A percentile compares a stretch with the other conserved stretches of the same genome.
Conservation (phyloP, 2,113 vertebrate species). For the Canis aureus region DNA sequence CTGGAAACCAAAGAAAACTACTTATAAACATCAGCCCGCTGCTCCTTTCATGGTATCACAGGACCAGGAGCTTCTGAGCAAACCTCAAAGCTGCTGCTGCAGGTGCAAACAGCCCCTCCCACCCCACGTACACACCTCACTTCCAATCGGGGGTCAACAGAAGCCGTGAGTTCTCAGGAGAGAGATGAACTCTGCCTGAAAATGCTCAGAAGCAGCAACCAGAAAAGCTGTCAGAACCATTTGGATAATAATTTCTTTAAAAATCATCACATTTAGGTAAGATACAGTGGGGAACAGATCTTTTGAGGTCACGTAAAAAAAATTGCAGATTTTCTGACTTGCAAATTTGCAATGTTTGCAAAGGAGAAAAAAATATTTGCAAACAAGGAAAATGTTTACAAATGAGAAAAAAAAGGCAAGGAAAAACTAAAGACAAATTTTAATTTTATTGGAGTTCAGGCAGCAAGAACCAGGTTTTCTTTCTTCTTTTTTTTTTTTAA, state of each 20-base stretch:
- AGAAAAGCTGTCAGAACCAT: neutral
- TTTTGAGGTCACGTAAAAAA: neutral
- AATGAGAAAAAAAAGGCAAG: neutral
- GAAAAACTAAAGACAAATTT: neutral
- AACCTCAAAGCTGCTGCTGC: neutral
- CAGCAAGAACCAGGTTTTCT: neutral
- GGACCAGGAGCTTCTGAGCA: neutral
- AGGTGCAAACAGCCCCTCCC: neutral
- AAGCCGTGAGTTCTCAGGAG: neutral
- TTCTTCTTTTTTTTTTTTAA: no score
- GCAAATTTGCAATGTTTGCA: neutral
- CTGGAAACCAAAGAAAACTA: neutral
- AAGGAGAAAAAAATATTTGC: neutral
- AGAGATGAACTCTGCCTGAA: neutral
- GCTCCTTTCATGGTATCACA: neutral
- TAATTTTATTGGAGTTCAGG: neutral
- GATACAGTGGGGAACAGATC: neutral
- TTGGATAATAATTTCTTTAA: neutral
- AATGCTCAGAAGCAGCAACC: neutral
- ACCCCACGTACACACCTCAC: neutral
- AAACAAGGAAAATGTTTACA: neutral
- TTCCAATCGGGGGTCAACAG: neutral
- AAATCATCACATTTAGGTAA: neutral
- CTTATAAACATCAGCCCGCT: neutral
- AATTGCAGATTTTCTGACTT: neutral